These are phyloP conservation scores for Polydrusus cervinus DNA, from an alignment of 2,888 invertebrate species.

Conservation along the genomic window DNA sequence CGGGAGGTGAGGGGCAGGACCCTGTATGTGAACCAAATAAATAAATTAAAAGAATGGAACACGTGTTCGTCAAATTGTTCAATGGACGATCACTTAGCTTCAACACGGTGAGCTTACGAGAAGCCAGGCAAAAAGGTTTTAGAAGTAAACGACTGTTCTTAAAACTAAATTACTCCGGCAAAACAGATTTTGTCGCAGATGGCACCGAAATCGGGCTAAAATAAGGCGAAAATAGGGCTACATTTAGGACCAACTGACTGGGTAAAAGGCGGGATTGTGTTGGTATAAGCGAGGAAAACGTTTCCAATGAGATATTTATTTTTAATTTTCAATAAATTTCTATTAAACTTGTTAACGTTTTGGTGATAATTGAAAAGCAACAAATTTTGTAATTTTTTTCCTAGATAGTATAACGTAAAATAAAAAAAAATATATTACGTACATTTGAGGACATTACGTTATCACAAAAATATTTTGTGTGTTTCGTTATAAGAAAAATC, in stretches of 20 bases:
- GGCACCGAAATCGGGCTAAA: slow-evolving; percentile 18
- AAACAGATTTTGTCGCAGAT: slow-evolving; percentile 28
- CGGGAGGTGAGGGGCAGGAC: too few relatives aligned
- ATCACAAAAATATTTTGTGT: too few relatives aligned
- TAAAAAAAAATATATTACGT: too few relatives aligned
- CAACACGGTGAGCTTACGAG: slow-evolving; percentile 4
- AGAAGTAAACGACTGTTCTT: slow-evolving; percentile 33
- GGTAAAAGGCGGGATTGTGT: slow-evolving; percentile 13
- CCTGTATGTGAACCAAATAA: too few relatives aligned
- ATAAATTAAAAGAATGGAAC: neutral
- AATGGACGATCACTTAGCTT: neutral
- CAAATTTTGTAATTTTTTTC: too few relatives aligned
- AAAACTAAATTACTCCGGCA: slow-evolving; percentile 37
- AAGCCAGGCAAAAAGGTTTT: slow-evolving; percentile 26
- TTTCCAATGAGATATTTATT: neutral
- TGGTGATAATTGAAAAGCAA: too few relatives aligned
- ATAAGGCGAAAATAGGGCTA: slow-evolving; percentile 34
- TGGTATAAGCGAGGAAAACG: neutral
- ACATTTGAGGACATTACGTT: too few relatives aligned
- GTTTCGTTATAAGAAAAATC: too few relatives aligned
- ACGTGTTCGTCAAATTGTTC: neutral
- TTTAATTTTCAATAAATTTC: too few relatives aligned
- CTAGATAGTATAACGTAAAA: too few relatives aligned
- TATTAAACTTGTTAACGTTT: too few relatives aligned
- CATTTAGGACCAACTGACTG: slow-evolving; percentile 13